A percentile compares a stretch with the other conserved stretches of the same genome.
phyloP scores from a whole-genome alignment of 2,797 vertebrate genomes.

The Loris lydekkerianus region DNA sequence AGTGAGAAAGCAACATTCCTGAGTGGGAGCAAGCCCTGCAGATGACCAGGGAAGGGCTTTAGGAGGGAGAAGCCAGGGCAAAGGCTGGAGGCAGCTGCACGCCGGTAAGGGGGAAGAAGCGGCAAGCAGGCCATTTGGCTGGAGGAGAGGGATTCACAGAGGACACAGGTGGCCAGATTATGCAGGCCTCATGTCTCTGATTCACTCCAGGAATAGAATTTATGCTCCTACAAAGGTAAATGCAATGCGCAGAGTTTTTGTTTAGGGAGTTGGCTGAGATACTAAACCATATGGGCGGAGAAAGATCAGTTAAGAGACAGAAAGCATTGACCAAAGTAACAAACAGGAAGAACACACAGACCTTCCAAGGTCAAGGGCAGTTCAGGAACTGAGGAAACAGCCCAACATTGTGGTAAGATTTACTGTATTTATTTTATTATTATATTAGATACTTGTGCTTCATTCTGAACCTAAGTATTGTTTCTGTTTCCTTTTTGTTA shows the following conservation, averaged over 20 bases:
- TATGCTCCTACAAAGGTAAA: background rate
- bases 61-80: background rate
- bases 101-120: accelerated
- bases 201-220: background rate
- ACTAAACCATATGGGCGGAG: background rate
- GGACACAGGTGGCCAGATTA: background rate
- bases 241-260: background rate
- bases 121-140: background rate
- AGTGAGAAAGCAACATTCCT: background rate
- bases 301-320: background rate
- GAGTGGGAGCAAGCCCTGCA: background rate
- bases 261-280: background rate
- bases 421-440: background rate
- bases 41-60: background rate
- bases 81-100: background rate
- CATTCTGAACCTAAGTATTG: background rate
- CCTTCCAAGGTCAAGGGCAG: background rate
- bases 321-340: background rate
- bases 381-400: background rate
- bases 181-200: background rate
- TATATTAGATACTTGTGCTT: background rate
- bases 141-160: background rate
- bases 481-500: background rate
- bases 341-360: conserved; percentile 7
- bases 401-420: background rate